Percentiles rank a stretch among this genome's conserved stretches.
These are phyloP conservation scores for Bicyclus anynana DNA, from an alignment of 1,140 invertebrate species.

Conservation along the genomic window DNA sequence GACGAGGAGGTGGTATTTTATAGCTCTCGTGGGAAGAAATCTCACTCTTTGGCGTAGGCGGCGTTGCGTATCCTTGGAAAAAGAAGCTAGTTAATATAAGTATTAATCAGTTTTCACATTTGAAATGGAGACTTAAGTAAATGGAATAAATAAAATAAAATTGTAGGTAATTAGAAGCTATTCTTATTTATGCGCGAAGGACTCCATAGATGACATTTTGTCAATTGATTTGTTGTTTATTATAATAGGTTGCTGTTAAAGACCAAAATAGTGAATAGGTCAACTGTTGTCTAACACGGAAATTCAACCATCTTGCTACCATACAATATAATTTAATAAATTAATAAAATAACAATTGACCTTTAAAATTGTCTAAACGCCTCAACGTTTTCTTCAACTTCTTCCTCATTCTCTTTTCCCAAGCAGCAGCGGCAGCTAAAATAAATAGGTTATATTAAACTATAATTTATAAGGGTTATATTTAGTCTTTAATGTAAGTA, in stretches of 20 bases:
- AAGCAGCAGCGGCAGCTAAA: slow-evolving; percentile 61
- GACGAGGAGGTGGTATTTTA: slow-evolving; percentile 44
- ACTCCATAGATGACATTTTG: no score
- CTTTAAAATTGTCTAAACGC: slow-evolving; percentile 56
- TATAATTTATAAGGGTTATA: no score
- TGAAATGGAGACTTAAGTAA: no score
- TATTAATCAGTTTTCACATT: background rate
- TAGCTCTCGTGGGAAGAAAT: slow-evolving; percentile 58
- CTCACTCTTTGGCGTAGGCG: slow-evolving; percentile 46
- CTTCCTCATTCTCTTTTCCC: slow-evolving; percentile 68
- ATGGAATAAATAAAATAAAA: no score
- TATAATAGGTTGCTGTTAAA: no score
- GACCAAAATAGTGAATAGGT: no score
- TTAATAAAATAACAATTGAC: no score
- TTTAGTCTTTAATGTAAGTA: no score
- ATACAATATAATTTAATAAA: background rate
- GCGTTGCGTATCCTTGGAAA: slow-evolving; percentile 52
- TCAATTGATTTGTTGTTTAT: no score
- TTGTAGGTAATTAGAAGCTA: no score
- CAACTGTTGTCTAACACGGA: no score
- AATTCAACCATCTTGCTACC: background rate
- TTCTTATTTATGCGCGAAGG: no score
- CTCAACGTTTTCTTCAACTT: slow-evolving; percentile 58
- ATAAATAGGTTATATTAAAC: background rate
- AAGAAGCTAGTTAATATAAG: background rate